Evolutionary conservation across 2,113 vertebrate species (phyloP).

Genomic region (Passer domesticus): DNA sequence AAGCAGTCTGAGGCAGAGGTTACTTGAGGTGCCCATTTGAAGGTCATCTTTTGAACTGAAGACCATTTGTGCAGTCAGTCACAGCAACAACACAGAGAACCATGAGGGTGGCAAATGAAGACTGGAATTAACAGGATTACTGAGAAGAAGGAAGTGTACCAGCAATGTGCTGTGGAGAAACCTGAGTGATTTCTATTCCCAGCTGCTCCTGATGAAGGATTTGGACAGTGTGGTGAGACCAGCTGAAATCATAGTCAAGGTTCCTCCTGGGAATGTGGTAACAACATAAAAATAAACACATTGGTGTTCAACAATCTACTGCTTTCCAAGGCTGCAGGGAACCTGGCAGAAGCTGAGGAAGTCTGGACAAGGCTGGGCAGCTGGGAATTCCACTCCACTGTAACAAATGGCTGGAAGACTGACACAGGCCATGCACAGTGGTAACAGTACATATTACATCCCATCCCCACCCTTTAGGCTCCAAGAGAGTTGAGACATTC

Average conservation of each 20-base stretch:
- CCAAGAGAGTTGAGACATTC: background rate
- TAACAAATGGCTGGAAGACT: background rate
- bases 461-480: background rate
- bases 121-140: slow-evolving; percentile 68
- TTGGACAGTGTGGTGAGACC: slow-evolving; percentile 63
- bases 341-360: slow-evolving; percentile 19
- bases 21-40: slow-evolving; percentile 54
- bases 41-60: slow-evolving; percentile 67
- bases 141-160: background rate
- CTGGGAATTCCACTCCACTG: slow-evolving; percentile 25
- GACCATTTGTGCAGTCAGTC: slow-evolving; percentile 66
- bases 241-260: slow-evolving; percentile 66
- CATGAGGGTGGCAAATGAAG: slow-evolving; percentile 5
- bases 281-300: slow-evolving; percentile 67
- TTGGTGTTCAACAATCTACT: slow-evolving; percentile 39
- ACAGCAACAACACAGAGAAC: slow-evolving; percentile 31
- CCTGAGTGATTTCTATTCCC: slow-evolving; percentile 58
- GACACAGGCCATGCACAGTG: background rate
- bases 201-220: slow-evolving; percentile 73
- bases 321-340: slow-evolving; percentile 32
- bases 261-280: slow-evolving; percentile 45
- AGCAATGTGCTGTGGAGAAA: slow-evolving; percentile 32
- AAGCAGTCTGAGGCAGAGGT: slow-evolving; percentile 18
- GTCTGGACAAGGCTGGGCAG: slow-evolving; percentile 63
- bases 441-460: background rate